These are phyloP conservation scores for Drosophila pullipes DNA, from an alignment of 2,888 invertebrate genomes.

Conservation along the genomic window DNA sequence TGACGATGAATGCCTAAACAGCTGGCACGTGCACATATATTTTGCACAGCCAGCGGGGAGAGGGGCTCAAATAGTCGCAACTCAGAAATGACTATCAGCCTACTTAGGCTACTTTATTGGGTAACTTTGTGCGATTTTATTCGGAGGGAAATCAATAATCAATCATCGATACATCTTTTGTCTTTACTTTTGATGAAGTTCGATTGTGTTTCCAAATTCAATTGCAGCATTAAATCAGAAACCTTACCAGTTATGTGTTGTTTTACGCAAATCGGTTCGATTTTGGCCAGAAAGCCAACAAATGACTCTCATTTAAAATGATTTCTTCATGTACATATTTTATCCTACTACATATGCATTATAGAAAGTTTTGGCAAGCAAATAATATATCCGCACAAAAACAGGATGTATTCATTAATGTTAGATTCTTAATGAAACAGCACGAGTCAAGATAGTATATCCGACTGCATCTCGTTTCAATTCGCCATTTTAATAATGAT, in stretches of 20 bases:
- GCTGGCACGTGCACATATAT: slow-evolving; percentile 28
- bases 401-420: slow-evolving; percentile 15
- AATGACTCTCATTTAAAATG: background rate
- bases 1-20: slow-evolving; percentile 51
- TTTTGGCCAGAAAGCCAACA: background rate
- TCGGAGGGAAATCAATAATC: background rate
- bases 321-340: background rate
- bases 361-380: background rate
- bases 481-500: background rate
- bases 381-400: slow-evolving; percentile 5
- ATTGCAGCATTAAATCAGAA: background rate
- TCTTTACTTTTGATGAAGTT: background rate
- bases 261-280: background rate
- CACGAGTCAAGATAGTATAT: background rate
- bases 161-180: background rate
- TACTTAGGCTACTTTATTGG: background rate
- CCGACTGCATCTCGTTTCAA: background rate
- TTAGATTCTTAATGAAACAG: background rate
- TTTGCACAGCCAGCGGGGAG: background rate
- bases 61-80: background rate
- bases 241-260: background rate
- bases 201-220: background rate
- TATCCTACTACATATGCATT: background rate
- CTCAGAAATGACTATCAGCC: background rate
- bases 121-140: background rate